Base-by-base conservation (phyloP, 2,113 vertebrate species). In the Eclectus roratus region DNA sequence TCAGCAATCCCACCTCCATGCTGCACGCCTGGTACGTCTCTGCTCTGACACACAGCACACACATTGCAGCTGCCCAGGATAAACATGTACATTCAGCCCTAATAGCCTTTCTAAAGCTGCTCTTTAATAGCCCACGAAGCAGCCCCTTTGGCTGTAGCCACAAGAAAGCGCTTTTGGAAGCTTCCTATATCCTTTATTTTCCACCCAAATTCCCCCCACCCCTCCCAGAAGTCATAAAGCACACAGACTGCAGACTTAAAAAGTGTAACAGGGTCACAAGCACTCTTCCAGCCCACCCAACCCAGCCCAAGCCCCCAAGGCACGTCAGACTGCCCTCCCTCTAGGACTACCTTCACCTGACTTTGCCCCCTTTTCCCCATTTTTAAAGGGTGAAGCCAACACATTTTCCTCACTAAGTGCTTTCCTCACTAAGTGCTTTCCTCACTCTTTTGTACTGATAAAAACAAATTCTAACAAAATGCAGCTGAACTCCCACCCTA, bases 301-400 rank as follows among this genome's bases (percentile, higher is more conserved):
- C 47, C 52, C 88, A 93, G 63, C 77, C 89, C 88, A 88, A 84
- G 78, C 16, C 87, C 85, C 77, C 90, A 95, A 95, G 96, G 94
- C 94, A 92, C 94, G 0, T 81, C 81, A 94, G 65, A 49, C 87
- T 90, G 64, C 64, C 80, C 83, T 83, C 73, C 76, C 85, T 89
- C 78, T 21, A 69, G 20, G 33, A 70, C 61, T 29, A 60, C 68
- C 81, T 85, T 37, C 69, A 18, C 74, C 68, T 27, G 17, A 37
- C 6, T 77, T n/a, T 43, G 17, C 70, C 77, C n/a, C 13, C 27
- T 21, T 58, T n/a, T 18, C 52, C 60, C 60, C 31, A 0, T 43
- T 78, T 55, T 24, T 46, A n/a, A 88, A 43, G 49, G 74, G 80
- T 70, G 76, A 94, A 85, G 81, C 35, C 10, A 4, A 83, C 70